Evolutionary conservation across 2,888 invertebrate species (phyloP), one percentile per base, ranked within the genome.

Genomic region (Ophion costatus): DNA sequence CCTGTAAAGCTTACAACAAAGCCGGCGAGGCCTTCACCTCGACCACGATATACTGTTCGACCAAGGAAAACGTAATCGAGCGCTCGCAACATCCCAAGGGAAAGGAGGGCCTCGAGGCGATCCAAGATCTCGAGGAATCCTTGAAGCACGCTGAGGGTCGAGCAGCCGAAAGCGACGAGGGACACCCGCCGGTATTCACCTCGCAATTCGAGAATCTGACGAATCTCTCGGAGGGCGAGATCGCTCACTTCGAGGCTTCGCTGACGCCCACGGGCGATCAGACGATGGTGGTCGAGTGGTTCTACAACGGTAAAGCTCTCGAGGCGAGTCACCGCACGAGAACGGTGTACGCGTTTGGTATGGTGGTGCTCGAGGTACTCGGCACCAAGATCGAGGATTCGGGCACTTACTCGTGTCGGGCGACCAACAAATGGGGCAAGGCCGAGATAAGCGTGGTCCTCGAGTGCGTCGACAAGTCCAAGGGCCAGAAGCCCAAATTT

Each of bases 161-260:
- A 83, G 94, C 95, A 24, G 95, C 96, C 0, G 96, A 97, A 85
- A 95, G 96, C 66, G 98, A 98, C 87, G 96, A 96, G 87, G 98
- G 98, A 11, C 96, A 97, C 92, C 96, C 98, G 80, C 98, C 98
- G 59, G 96, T 97, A 82, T 98, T 98, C 91, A 98, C 97, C 7
- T 97, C 98, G 0, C 97, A 98, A 92, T 98, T 98, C 94, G 96
- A 97, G 89, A 96, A 98, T 88, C 95, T 98, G 83, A 94, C 95
- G 11, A 98, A 98, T 90, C 95, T 99, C 71, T 97, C 96, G 61
- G 99, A 99, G 94, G 98, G 98, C 81, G 98, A 99, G 94, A 97
- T 98, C 89, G 99, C 99, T 88, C 99, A 99, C 94, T 99, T 99
- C 94, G 99, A 99, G 94, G 99, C 99, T 57, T 98, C 98, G 71